Evolutionary conservation across 2,888 invertebrate species (phyloP), one percentile per base, ranked within the genome.

Genomic region (Pseudeuparius sepicola): DNA sequence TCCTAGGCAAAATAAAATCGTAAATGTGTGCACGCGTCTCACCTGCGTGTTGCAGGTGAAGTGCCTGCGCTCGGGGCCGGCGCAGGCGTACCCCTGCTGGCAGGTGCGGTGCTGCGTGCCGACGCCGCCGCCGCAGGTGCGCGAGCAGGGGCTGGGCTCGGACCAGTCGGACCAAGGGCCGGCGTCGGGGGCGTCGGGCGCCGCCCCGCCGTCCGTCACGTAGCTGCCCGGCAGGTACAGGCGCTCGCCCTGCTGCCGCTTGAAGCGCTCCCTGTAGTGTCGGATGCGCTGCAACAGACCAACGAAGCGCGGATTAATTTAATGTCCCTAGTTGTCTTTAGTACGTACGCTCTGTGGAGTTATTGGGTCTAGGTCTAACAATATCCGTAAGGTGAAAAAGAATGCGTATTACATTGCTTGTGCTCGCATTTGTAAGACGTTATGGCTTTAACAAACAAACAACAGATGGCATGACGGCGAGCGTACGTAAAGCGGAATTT

Each of bases 41-140:
- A 78, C 78, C 64, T 89, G 88, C 25, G 88, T 82, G 57, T 90
- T 86, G 60, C 94, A 94, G 12, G 92, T 89, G 63, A 85, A 85
- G 67, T 83, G 89, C 57, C 85, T 79, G 33, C 77, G 80, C 48
- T 74, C 73, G 2, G 88, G 80, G 9, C 93, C 93, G 4, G 65
- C 65, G 55, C 93, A 94, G 2, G 41, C 42, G 42, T 59, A 55
- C 4, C 79, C 80, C 44, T 75, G 73, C 27, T 71, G 59, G 61
- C 90, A 90, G 58, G 75, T 75, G 51, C 93, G 72, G 37, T 76
- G 76, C 64, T 92, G 89, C 52, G 74, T 78, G 42, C 88, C 78
- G 13, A 94, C 90, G 33, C 96, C 96, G 9, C 90, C 88, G 1
- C 94, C 96, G 57, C 96, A 97, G 12, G 85, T 75, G 43, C 90